Conservation (phyloP, 2,113 vertebrate species). For the Chloroceryle aenea region DNA sequence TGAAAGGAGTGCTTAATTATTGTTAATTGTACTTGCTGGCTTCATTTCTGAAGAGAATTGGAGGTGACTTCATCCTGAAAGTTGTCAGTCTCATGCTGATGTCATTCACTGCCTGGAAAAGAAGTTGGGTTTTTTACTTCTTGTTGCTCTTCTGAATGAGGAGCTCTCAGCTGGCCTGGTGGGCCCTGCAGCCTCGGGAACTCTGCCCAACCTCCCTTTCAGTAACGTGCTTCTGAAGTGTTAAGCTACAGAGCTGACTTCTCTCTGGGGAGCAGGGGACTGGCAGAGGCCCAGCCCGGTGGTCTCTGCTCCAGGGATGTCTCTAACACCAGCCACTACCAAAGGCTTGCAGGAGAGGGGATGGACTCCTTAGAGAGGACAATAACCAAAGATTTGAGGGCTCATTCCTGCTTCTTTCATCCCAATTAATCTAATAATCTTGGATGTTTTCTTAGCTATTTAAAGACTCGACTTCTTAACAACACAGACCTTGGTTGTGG, state of each 20-base stretch:
- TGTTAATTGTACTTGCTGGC: constrained; percentile 31
- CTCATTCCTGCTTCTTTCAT: neutral
- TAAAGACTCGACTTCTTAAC: neutral
- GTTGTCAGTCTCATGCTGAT: constrained; percentile 22
- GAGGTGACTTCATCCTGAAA: constrained; percentile 55
- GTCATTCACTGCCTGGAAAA: neutral
- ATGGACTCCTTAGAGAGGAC: neutral
- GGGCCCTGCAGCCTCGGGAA: neutral
- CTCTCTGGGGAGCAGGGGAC: neutral
- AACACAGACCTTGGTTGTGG: neutral
- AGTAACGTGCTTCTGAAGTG: neutral
- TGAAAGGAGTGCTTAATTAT: constrained; percentile 60
- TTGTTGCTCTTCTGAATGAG: neutral
- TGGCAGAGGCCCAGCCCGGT: neutral
- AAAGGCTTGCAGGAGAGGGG: neutral
- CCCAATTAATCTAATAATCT: too few species aligned
- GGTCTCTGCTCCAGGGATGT: neutral
- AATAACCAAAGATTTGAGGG: neutral
- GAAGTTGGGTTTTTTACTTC: neutral
- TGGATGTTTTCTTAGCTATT: neutral
- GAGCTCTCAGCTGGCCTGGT: neutral
- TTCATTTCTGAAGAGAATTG: neutral
- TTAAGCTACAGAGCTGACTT: neutral
- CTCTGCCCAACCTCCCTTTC: neutral
- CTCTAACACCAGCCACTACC: neutral